A percentile compares a stretch with the other conserved stretches of the same genome.
These are phyloP conservation scores for Chaenogobius annularis DNA, from an alignment of 2,113 vertebrate species.

Conservation along the genomic window DNA sequence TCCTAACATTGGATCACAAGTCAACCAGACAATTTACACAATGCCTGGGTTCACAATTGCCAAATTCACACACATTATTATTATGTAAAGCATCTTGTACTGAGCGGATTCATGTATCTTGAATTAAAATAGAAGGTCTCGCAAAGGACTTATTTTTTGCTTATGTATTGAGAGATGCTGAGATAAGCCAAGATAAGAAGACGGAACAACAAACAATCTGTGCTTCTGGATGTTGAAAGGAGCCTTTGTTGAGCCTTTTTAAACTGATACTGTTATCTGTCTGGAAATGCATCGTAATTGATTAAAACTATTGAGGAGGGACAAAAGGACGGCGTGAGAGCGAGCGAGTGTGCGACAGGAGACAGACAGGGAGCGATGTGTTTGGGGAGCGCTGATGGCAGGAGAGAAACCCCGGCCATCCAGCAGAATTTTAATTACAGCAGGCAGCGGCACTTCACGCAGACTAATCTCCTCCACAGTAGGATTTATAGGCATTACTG, in stretches of 20 bases:
- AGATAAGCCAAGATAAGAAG: slow-evolving; percentile 24
- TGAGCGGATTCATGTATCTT: background rate
- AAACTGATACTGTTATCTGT: slow-evolving; percentile 30
- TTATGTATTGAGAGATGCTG: slow-evolving; percentile 10
- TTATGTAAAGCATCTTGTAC: background rate
- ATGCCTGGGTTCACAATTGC: too few species aligned
- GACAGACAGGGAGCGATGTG: slow-evolving; percentile 53
- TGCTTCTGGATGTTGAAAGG: slow-evolving; percentile 27
- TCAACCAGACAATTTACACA: background rate
- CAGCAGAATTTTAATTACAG: slow-evolving; percentile 76
- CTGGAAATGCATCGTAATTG: slow-evolving; percentile 47
- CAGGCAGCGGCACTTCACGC: slow-evolving; percentile 63
- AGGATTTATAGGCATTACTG: slow-evolving; percentile 70
- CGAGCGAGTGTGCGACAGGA: slow-evolving; percentile 24
- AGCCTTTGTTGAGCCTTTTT: slow-evolving; percentile 35
- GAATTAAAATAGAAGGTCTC: background rate
- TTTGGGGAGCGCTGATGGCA: slow-evolving; percentile 54
- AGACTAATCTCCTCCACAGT: slow-evolving; percentile 71
- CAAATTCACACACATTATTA: background rate
- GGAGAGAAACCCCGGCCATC: slow-evolving; percentile 56
- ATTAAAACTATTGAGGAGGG: slow-evolving; percentile 51
- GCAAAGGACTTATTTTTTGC: background rate
- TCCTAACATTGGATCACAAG: background rate
- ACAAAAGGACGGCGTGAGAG: slow-evolving; percentile 53
- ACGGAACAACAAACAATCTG: slow-evolving; percentile 26